phyloP scores from a whole-genome alignment of 2,888 invertebrate species.

The Stratiomys singularior region DNA sequence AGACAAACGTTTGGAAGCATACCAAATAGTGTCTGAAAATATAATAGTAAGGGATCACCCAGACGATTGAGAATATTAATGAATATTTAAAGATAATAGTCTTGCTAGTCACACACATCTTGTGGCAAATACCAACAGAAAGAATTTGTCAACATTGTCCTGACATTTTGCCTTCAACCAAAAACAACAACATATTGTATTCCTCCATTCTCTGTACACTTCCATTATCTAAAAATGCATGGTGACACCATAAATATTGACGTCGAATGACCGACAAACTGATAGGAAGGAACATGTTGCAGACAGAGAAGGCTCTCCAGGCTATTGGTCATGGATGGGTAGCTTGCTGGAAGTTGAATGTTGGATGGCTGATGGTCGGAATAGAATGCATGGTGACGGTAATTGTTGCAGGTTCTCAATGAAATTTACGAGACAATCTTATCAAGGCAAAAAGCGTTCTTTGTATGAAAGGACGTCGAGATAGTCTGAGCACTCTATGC shows the following conservation, averaged over 20 bases:
- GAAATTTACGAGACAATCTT: slow-evolving; percentile 40
- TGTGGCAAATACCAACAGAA: background rate
- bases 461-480: background rate
- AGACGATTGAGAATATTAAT: background rate
- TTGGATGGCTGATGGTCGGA: background rate
- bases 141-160: slow-evolving; percentile 27
- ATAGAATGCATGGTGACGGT: slow-evolving; percentile 37
- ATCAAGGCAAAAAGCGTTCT: slow-evolving; percentile 29
- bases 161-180: slow-evolving; percentile 21
- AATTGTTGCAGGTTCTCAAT: slow-evolving; percentile 39
- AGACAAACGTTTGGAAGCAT: too few species aligned
- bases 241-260: slow-evolving; percentile 44
- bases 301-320: slow-evolving; percentile 6
- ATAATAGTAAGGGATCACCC: background rate
- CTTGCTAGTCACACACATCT: background rate
- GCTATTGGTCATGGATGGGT: background rate
- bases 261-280: slow-evolving; percentile 38
- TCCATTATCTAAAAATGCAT: slow-evolving; percentile 36
- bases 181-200: background rate
- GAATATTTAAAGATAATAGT: background rate
- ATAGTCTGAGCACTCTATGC: background rate
- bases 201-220: background rate
- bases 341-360: background rate
- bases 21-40: too few species aligned
- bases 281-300: slow-evolving; percentile 36